Conservation (phyloP, 2,888 invertebrate genomes). For the Callimorpha dominula region DNA sequence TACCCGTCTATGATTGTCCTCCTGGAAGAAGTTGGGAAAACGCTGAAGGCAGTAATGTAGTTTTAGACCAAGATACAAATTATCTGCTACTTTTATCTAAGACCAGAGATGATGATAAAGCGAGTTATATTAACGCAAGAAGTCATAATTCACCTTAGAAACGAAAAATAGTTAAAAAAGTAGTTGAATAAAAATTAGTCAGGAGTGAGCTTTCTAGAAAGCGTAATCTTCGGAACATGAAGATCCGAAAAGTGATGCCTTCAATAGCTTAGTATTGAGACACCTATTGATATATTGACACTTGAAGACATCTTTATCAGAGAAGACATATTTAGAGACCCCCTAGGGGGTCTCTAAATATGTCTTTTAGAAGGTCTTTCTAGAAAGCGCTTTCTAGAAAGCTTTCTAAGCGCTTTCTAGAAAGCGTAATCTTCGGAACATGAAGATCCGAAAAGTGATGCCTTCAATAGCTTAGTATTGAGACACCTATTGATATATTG, state of each 20-base stretch:
- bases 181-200: background rate
- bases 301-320: background rate
- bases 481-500: background rate
- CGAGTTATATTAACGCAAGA: conserved; percentile 37
- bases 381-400: no score
- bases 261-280: background rate
- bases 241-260: background rate
- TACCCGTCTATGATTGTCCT: conserved; percentile 34
- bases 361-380: no score
- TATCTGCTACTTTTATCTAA: conserved; percentile 31
- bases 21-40: conserved; percentile 24
- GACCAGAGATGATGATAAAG: conserved; percentile 16
- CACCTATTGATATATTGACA: background rate
- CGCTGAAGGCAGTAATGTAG: conserved; percentile 2
- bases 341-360: background rate
- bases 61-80: conserved; percentile 34
- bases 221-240: background rate
- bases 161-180: no score
- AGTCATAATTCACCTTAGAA: background rate
- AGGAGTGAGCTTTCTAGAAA: background rate
- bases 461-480: background rate
- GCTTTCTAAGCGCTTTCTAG: no score
- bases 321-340: no score
- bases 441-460: background rate
- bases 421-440: background rate